Evolutionary conservation across 2,888 invertebrate species (phyloP), one percentile per base, ranked within the genome.

Genomic region (Watsonalla binaria): DNA sequence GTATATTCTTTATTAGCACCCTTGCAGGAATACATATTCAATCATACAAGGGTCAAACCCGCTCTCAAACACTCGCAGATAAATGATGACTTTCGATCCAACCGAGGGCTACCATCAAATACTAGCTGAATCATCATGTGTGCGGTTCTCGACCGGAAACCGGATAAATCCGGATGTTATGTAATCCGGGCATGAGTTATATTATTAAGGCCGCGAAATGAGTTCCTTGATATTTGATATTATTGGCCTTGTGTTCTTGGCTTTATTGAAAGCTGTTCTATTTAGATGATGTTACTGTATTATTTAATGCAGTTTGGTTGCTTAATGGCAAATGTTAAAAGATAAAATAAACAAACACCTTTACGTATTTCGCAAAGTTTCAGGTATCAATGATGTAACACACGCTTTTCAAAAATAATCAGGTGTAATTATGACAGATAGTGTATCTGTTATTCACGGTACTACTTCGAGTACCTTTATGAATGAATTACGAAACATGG

Each of bases 91-190:
- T 15, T 37, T 9, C 13, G 37, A 15, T 49, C n/a, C 49, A 14
- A 37, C 15, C 37, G 37, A 49, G 49, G 49, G 48, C n/a, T 35
- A 35, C 48, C 46, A 53, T 49, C 49, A 35, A 49, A 46, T 53
- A 49, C 45, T 49, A 37, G 53, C 53, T 45, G 45, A 48, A 45
- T 53, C 53, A 53, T 14, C 47, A 46, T 15, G 15, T 37, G 37
- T 37, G 35, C 42, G 53, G 45, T 47, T 39, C 46, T 15, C 49
- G 49, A 46, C 45, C 53, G 53, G 53, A 49, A 49, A 48, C 48
- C 42, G 53, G 53, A 47, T 53, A 37, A 53, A 48, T 49, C 53
- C 52, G 47, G 53, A 49, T 49, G 48, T 53, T 48, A 53, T 49
- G 49, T 53, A n/a, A 53, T 52, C 45, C 49, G 45, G 34, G 37